phyloP scores from a whole-genome alignment of 2,888 invertebrate genomes.

The Phrixothrix hirtus region DNA sequence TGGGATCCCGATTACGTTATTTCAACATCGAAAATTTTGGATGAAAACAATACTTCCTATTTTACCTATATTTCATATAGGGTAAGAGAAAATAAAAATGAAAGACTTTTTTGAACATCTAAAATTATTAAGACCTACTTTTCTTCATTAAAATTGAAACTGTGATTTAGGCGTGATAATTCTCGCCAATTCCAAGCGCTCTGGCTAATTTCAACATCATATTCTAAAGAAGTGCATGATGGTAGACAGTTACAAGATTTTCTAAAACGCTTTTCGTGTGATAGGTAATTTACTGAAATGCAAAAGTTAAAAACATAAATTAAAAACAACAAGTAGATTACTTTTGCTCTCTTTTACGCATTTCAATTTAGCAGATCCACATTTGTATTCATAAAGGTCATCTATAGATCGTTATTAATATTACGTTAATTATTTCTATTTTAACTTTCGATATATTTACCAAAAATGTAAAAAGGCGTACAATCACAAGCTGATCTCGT shows the following conservation, averaged over 20 bases:
- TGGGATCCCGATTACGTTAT: no score
- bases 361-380: background rate
- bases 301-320: background rate
- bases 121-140: no score
- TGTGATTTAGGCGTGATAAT: background rate
- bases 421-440: no score
- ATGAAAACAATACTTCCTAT: no score
- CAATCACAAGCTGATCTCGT: background rate
- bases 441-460: background rate
- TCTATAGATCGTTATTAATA: background rate
- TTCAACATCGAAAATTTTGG: no score
- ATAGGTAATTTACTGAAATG: constrained; percentile 2
- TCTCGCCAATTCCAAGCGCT: constrained; percentile 3
- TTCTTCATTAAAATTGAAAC: no score
- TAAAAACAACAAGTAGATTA: background rate
- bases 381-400: background rate
- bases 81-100: no score
- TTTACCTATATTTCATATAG: no score
- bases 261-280: background rate
- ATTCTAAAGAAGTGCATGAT: no score
- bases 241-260: background rate
- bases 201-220: constrained; percentile 1
- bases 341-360: constrained; percentile 1
- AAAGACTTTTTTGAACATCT: no score
- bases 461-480: background rate